Evolutionary conservation across 37 sponge, comb jelly and placozoan genomes (phyloP).

Genomic region (Lycopodina hypogea): DNA sequence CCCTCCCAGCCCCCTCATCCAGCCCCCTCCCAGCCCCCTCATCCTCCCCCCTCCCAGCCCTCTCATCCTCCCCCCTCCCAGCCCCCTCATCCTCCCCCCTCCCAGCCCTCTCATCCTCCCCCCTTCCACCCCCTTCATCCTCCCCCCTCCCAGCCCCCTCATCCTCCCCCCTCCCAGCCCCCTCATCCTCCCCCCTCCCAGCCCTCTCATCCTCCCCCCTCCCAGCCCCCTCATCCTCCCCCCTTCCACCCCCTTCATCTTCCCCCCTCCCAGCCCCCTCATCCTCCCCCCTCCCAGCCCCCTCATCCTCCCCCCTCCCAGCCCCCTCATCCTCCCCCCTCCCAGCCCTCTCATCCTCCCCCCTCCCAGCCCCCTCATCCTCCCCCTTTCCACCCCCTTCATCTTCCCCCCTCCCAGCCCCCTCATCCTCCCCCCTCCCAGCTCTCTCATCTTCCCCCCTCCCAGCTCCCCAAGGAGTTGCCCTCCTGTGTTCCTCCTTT

Average conservation of each 20-base stretch:
- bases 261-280: too few species aligned
- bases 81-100: neutral
- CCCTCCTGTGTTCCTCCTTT: neutral
- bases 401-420: neutral
- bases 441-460: neutral
- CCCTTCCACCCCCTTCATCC: neutral
- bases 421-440: neutral
- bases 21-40: neutral
- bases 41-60: neutral
- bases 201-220: too few species aligned
- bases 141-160: neutral
- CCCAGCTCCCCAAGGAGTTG: neutral
- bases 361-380: neutral
- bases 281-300: too few species aligned
- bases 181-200: too few species aligned
- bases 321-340: too few species aligned
- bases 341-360: too few species aligned
- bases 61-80: neutral
- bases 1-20: neutral
- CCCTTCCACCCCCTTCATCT: too few species aligned
- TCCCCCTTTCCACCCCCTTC: neutral
- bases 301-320: too few species aligned
- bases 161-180: neutral
- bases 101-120: neutral
- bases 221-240: too few species aligned